phyloP scores from a whole-genome alignment of 2,113 vertebrate genomes.

The Zonotrichia leucophrys region DNA sequence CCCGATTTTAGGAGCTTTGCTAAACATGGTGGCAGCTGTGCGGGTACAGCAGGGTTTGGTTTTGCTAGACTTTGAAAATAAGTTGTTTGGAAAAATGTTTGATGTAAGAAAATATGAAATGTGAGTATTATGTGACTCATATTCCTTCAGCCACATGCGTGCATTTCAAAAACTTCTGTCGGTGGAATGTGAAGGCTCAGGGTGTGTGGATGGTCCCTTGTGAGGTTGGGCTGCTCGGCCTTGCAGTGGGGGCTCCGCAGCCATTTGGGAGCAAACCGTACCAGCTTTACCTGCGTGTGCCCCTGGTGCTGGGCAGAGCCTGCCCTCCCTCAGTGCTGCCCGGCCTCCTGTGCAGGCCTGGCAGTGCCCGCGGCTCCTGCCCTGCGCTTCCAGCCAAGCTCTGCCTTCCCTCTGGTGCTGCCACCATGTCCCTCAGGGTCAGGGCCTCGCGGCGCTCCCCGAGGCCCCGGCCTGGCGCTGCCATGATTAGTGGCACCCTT shows the following conservation, averaged over 20 bases:
- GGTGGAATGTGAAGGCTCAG: neutral
- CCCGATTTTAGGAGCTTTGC: neutral
- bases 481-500: neutral
- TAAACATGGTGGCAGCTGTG: neutral
- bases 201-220: no score
- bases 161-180: neutral
- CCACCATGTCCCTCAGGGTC: rapidly evolving
- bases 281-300: rapidly evolving
- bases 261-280: neutral
- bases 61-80: neutral
- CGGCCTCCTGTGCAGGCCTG: rapidly evolving
- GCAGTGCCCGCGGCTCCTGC: rapidly evolving
- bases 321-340: rapidly evolving
- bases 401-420: neutral
- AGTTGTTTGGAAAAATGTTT: neutral
- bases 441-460: rapidly evolving
- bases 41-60: neutral
- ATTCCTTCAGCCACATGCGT: rapidly evolving
- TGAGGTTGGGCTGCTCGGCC: neutral
- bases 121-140: neutral
- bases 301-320: rapidly evolving
- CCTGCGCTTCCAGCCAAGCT: rapidly evolving
- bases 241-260: neutral
- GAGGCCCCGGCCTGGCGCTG: rapidly evolving
- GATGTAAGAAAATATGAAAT: neutral